A percentile compares a stretch with the other conserved stretches of the same genome.
phyloP scores from a whole-genome alignment of 2,888 invertebrate species.

The Thymelicus acteon region DNA sequence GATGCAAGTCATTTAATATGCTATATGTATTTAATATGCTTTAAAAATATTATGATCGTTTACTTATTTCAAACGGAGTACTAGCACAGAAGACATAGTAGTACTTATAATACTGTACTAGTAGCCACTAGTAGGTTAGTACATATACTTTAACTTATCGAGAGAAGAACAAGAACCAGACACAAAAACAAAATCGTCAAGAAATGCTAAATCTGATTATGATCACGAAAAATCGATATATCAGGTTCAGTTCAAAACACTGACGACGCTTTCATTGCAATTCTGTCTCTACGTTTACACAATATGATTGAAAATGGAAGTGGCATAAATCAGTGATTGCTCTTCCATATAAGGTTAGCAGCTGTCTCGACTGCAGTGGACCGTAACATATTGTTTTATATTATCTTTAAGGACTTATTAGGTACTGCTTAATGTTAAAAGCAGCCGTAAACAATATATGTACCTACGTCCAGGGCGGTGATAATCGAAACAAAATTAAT shows the following conservation, averaged over 20 bases:
- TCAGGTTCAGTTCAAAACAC: constrained; percentile 22
- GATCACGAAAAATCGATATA: constrained; percentile 35
- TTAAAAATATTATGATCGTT: no score
- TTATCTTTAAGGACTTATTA: constrained; percentile 14
- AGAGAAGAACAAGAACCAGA: no score
- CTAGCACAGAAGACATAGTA: no score
- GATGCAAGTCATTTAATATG: no score
- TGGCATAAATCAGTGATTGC: constrained; percentile 25
- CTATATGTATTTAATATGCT: no score
- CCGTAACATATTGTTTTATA: constrained; percentile 26
- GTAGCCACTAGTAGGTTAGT: no score
- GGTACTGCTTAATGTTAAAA: not conserved
- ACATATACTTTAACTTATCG: no score
- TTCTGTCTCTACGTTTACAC: constrained; percentile 4
- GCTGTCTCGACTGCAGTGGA: constrained; percentile 19
- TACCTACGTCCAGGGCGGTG: not conserved
- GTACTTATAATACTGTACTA: no score
- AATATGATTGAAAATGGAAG: constrained; percentile 17
- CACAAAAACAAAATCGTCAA: constrained; percentile 19
- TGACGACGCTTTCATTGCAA: constrained; percentile 14
- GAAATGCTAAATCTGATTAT: constrained; percentile 19
- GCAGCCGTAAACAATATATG: no score
- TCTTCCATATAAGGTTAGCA: constrained; percentile 25
- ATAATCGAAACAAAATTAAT: not conserved
- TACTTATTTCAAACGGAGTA: no score